A percentile compares a stretch with the other conserved stretches of the same genome.
Evolutionary conservation across 2,113 vertebrate genomes (phyloP).

Genomic region (Gadus macrocephalus): DNA sequence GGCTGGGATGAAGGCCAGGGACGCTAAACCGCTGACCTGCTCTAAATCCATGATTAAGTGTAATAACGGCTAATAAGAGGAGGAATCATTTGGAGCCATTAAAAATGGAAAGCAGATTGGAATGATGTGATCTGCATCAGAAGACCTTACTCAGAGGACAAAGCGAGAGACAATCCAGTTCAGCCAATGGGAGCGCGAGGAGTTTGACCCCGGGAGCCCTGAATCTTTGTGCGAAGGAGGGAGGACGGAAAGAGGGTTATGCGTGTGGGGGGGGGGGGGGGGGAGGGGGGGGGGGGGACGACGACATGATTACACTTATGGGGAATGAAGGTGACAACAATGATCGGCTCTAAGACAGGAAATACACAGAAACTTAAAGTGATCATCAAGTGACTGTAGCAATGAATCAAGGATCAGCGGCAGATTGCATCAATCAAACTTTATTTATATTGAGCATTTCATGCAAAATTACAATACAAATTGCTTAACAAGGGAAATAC

Average conservation of each 20-base stretch:
- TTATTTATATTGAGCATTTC: no score
- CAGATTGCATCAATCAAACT: no score
- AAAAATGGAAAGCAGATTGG: constrained; percentile 59
- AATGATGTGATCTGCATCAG: constrained; percentile 67
- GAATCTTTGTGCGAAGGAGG: constrained; percentile 69
- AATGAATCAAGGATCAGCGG: no score
- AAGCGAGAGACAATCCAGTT: constrained; percentile 74
- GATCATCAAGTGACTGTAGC: no score
- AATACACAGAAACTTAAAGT: no score
- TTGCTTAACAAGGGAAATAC: no score
- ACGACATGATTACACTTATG: no score
- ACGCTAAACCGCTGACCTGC: constrained; percentile 50
- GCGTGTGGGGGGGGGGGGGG: no score
- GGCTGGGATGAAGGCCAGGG: constrained; percentile 54
- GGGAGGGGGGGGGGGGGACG: no score
- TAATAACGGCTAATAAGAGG: constrained; percentile 61
- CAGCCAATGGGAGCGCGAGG: constrained; percentile 69
- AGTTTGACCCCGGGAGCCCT: constrained; percentile 73
- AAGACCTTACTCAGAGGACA: constrained; percentile 62
- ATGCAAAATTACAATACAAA: no score
- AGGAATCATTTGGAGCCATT: constrained; percentile 59
- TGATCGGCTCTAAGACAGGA: no score
- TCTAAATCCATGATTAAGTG: constrained; percentile 53
- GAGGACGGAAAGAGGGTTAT: constrained; percentile 35
- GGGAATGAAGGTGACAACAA: no score